These are phyloP conservation scores for Platichthys stellatus DNA, from an alignment of 2,113 vertebrate genomes.

Conservation along the genomic window DNA sequence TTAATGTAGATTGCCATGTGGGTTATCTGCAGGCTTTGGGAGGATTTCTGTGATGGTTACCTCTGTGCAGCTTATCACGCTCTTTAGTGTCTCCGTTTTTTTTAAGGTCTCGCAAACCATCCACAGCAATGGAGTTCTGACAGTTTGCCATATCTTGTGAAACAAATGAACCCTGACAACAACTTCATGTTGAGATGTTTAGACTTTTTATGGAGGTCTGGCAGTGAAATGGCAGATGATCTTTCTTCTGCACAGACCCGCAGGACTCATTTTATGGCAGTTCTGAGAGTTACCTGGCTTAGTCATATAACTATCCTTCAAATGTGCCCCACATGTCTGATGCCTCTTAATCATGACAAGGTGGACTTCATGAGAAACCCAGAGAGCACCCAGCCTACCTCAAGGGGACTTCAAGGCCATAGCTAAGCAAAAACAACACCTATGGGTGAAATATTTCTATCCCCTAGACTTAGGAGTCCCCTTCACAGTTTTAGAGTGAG, in stretches of 20 bases:
- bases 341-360: constrained; percentile 61
- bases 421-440: constrained; percentile 54
- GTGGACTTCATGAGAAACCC: constrained; percentile 57
- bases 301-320: constrained; percentile 36
- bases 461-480: constrained; percentile 23
- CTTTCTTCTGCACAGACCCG: constrained; percentile 19
- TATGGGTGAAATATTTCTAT: constrained; percentile 36
- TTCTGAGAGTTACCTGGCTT: constrained; percentile 49
- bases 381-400: constrained; percentile 16
- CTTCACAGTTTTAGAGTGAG: constrained; percentile 6
- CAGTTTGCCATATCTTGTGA: neutral
- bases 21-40: neutral
- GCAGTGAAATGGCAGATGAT: constrained; percentile 23
- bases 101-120: neutral
- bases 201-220: neutral
- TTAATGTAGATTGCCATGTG: neutral
- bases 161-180: neutral
- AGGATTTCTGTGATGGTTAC: neutral
- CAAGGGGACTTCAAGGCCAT: constrained; percentile 34
- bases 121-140: neutral
- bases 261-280: constrained; percentile 35
- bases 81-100: neutral
- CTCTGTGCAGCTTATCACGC: neutral
- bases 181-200: neutral
- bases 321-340: constrained; percentile 53